Conservation (phyloP, 2,113 vertebrate species). For the Propithecus coquereli region DNA sequence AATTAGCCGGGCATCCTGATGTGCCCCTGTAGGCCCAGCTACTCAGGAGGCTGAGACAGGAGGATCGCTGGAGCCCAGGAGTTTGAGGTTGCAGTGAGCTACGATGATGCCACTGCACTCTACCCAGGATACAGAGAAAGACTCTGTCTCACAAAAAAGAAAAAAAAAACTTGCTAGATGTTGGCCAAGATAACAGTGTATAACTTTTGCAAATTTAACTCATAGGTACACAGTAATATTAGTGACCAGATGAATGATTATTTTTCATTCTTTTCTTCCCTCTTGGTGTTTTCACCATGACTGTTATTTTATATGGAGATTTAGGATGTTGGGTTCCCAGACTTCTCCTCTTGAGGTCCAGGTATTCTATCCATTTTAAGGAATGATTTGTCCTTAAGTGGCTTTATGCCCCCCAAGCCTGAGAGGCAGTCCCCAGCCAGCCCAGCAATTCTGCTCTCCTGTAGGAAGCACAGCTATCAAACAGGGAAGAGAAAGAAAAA, state of each 20-base stretch:
- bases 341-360: background rate
- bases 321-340: background rate
- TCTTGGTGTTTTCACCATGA: background rate
- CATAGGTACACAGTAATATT: background rate
- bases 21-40: too few relatives aligned
- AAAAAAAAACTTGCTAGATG: background rate
- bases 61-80: too few relatives aligned
- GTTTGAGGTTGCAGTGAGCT: too few relatives aligned
- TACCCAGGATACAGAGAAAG: too few relatives aligned
- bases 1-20: too few relatives aligned
- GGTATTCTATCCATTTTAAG: background rate
- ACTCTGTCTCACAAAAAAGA: too few relatives aligned
- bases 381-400: background rate
- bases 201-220: background rate
- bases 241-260: background rate
- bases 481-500: background rate
- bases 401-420: background rate
- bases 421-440: background rate
- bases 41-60: too few relatives aligned
- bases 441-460: background rate
- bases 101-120: too few relatives aligned
- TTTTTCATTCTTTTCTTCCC: background rate
- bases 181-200: background rate
- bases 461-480: background rate
- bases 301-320: background rate